Conservation (phyloP, 2,797 vertebrate genomes). For the Helicolenus hilgendorfi region DNA sequence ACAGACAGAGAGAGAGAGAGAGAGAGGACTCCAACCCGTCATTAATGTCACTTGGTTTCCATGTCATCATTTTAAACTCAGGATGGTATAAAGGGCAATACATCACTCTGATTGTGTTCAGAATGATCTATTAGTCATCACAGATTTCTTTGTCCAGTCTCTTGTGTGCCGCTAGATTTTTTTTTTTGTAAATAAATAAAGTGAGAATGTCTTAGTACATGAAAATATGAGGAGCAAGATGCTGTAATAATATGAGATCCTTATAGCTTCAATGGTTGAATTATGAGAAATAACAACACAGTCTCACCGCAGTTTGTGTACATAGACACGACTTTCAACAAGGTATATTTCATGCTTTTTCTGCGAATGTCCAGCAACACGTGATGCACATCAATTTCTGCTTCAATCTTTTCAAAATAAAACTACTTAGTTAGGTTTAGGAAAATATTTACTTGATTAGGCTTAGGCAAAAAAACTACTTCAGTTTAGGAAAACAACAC, state of each 20-base stretch:
- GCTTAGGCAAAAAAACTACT: too few species aligned
- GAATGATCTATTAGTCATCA: constrained; percentile 77
- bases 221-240: neutral
- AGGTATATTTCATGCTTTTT: too few species aligned
- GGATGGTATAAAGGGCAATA: constrained; percentile 79
- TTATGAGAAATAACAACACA: neutral
- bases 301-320: too few species aligned
- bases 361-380: too few species aligned
- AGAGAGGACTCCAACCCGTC: constrained; percentile 47
- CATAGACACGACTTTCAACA: too few species aligned
- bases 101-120: constrained; percentile 79
- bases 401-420: too few species aligned
- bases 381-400: too few species aligned
- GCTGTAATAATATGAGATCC: neutral
- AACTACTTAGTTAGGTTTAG: too few species aligned
- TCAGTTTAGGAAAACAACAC: too few species aligned
- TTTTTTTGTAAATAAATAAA: constrained; percentile 1
- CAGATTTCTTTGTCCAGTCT: constrained; percentile 60
- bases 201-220: neutral
- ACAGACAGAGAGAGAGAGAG: neutral
- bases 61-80: constrained; percentile 82
- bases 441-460: too few species aligned
- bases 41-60: constrained; percentile 85
- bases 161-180: constrained; percentile 1
- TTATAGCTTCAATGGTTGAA: neutral